Evolutionary conservation across 37 sponge, comb jelly and placozoan genomes (phyloP).

Genomic region (Mnemiopsis leidyi): DNA sequence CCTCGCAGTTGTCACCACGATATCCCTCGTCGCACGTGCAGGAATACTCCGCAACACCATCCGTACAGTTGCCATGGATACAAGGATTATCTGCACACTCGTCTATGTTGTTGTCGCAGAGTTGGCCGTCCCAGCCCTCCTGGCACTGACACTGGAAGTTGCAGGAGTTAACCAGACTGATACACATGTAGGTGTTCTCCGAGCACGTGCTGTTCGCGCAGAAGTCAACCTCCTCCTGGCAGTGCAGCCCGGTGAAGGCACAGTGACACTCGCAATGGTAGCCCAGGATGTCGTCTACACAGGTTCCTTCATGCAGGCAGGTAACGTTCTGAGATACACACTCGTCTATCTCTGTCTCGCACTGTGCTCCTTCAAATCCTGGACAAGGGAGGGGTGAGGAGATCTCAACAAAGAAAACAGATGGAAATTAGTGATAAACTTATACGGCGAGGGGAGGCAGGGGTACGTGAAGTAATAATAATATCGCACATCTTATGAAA

Average conservation of each 20-base stretch:
- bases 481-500: no score
- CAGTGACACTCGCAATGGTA: constrained; percentile 40
- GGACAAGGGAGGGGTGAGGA: neutral
- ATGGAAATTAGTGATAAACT: neutral
- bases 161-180: constrained; percentile 26
- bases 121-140: constrained; percentile 45
- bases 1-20: constrained; percentile 13
- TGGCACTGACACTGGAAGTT: constrained; percentile 36
- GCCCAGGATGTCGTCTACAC: constrained; percentile 52
- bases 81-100: constrained; percentile 49
- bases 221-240: constrained; percentile 60
- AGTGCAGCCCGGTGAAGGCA: constrained; percentile 52
- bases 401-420: neutral
- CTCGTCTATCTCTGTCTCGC: constrained; percentile 63
- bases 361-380: constrained; percentile 33
- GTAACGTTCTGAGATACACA: constrained; percentile 6
- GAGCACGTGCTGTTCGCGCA: neutral
- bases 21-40: constrained; percentile 55
- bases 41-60: neutral
- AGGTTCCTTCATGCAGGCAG: constrained; percentile 48
- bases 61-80: constrained; percentile 29
- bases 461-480: no score
- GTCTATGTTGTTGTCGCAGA: neutral
- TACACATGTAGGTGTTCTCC: constrained; percentile 30
- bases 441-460: no score